phyloP scores from a whole-genome alignment of 2,888 invertebrate genomes.

The Eucera pruinosa region DNA sequence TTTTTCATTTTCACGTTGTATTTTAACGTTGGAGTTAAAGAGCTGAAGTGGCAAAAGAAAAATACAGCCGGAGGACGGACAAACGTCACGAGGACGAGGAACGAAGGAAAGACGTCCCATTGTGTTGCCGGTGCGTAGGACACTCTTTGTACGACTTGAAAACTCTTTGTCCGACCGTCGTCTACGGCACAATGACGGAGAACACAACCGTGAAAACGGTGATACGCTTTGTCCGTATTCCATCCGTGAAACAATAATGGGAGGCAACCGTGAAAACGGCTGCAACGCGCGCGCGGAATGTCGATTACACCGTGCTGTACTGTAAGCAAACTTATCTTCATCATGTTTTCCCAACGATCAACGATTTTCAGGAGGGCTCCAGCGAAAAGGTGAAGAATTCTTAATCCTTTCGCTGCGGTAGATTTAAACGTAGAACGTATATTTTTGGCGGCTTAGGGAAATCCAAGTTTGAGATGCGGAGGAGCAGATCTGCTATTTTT shows the following conservation, averaged over 20 bases:
- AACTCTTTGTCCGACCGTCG: constrained; percentile 51
- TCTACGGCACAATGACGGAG: constrained; percentile 46
- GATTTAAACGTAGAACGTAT: no score
- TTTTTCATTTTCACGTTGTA: not conserved
- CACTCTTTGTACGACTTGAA: constrained; percentile 51
- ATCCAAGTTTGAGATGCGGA: no score
- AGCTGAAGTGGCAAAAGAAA: constrained; percentile 23
- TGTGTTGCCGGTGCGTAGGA: constrained; percentile 38
- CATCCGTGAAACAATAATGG: constrained; percentile 50
- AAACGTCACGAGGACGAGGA: constrained; percentile 15
- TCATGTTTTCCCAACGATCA: not conserved
- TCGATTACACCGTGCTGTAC: constrained; percentile 18
- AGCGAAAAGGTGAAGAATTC: not conserved
- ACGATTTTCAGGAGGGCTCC: not conserved
- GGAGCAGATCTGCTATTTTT: no score
- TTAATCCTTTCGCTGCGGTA: no score
- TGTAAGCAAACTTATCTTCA: constrained; percentile 9
- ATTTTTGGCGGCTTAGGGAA: no score
- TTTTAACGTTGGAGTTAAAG: constrained; percentile 15
- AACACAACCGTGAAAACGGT: constrained; percentile 50
- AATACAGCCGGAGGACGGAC: not conserved
- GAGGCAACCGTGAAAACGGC: constrained; percentile 44
- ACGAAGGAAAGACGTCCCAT: constrained; percentile 36
- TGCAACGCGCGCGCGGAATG: not conserved
- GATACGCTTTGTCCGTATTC: constrained; percentile 49